These are phyloP conservation scores for Leucophora obtusa DNA, from an alignment of 2,888 invertebrate genomes.

Conservation along the genomic window DNA sequence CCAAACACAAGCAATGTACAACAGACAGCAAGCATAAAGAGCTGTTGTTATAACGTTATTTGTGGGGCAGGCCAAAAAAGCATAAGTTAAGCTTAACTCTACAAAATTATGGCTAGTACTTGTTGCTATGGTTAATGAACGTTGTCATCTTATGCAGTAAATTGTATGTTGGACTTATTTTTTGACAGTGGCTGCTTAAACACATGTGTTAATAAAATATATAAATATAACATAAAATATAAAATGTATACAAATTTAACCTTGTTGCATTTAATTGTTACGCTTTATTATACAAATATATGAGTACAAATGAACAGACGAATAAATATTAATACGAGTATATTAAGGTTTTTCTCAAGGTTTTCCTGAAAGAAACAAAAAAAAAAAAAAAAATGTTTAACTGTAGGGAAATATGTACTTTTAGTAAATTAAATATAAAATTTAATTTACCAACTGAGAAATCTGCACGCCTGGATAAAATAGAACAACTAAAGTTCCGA, in stretches of 20 bases:
- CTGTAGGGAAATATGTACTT: not conserved
- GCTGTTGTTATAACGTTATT: too few species aligned
- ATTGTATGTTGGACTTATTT: constrained; percentile 3
- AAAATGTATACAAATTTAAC: constrained; percentile 27
- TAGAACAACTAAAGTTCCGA: constrained; percentile 46
- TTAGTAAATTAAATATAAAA: not conserved
- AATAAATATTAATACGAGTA: constrained; percentile 14
- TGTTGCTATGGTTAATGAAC: constrained; percentile 15
- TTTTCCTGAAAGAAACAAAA: constrained; percentile 44
- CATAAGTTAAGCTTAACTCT: constrained; percentile 2
- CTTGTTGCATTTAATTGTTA: constrained; percentile 55
- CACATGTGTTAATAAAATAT: constrained; percentile 25
- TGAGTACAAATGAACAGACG: not conserved
- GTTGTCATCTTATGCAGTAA: constrained; percentile 8
- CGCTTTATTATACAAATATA: constrained; percentile 24
- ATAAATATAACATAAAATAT: constrained; percentile 13
- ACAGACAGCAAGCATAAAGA: not conserved
- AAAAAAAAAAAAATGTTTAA: not conserved
- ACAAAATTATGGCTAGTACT: constrained; percentile 3
- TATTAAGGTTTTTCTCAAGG: constrained; percentile 55
- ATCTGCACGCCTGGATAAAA: constrained; percentile 59
- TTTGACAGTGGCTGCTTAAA: constrained; percentile 10
- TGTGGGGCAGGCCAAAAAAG: not conserved
- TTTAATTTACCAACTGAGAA: constrained; percentile 14
- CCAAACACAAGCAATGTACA: not conserved